Base-by-base conservation (phyloP, 2,888 invertebrate genomes). In the Clitarchus hookeri region DNA sequence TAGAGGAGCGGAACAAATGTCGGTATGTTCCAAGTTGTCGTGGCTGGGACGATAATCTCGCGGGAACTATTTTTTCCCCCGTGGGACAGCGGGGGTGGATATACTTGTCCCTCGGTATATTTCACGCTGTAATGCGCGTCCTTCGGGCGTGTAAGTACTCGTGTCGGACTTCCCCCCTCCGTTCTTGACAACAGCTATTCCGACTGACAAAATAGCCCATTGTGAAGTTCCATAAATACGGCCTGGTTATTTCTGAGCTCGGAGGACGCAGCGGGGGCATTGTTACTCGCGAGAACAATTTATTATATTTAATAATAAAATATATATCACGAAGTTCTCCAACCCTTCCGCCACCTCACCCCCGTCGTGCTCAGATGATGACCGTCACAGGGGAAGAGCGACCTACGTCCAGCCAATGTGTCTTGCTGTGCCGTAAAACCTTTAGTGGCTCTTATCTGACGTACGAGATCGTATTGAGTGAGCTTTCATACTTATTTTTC, bases 141-240 rank as follows among this genome's bases (percentile, higher is more conserved):
- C 65, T 3, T 65, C 65, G 65, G 16, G 65, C 65, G 65, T 65
- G 65, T 65, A 65, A 65, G 65, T 65, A 65, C 65, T 65, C 65
- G 65, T 65, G 65, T 65, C 65, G 3, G 65, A 16, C 65, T n/a
- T n/a, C 65, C 65, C 65, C 16, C n/a, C 65, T 65, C 65, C 65
- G 65, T n/a, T 65, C 6, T n/a, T 65, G 65, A 65, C 65, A 65
- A 65, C 65, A n/a, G 65, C 65, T n/a, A 65, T 65, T 65, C 65
- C 65, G 65, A 65, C 65, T 65, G 65, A 65, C 65, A 65, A 65
- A 65, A 65, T 65, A 65, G 65, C 65, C 65, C 65, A 65, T 65
- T 65, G 65, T 65, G 65, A 65, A 65, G 65, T 65, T 65, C 65
- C 65, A 65, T 65, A 65, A 65, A 65, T 65, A 65, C 65, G 65